Evolutionary conservation across 2,113 vertebrate genomes (phyloP).

Genomic region (Odocoileus hemionus): DNA sequence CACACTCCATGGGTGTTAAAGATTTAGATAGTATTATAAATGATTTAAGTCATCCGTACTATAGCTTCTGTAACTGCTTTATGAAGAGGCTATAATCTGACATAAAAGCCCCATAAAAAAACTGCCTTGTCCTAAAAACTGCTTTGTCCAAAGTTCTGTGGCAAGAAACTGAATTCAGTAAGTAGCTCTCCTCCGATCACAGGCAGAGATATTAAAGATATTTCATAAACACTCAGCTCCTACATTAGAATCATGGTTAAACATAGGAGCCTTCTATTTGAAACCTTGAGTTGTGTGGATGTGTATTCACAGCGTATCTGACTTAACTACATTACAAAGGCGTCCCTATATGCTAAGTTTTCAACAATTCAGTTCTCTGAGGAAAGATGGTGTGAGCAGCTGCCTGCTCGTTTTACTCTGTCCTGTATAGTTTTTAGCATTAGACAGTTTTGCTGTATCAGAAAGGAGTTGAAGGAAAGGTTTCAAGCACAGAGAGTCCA

Average conservation of each 20-base stretch:
- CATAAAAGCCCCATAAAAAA: slow-evolving; percentile 55
- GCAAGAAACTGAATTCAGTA: not conserved
- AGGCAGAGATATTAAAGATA: not conserved
- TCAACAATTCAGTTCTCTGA: slow-evolving; percentile 49
- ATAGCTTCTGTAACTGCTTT: slow-evolving; percentile 19
- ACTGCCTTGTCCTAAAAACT: slow-evolving; percentile 37
- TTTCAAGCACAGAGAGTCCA: slow-evolving; percentile 75
- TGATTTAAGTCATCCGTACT: slow-evolving; percentile 20
- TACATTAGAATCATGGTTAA: not conserved
- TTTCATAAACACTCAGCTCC: not conserved
- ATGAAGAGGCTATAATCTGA: slow-evolving; percentile 25
- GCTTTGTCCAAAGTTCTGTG: slow-evolving; percentile 45
- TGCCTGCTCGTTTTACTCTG: slow-evolving; percentile 14
- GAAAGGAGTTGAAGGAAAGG: slow-evolving; percentile 73
- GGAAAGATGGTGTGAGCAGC: slow-evolving; percentile 43
- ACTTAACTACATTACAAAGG: slow-evolving; percentile 31
- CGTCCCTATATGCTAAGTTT: slow-evolving; percentile 49
- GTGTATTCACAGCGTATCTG: not conserved
- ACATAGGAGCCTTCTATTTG: slow-evolving; percentile 27
- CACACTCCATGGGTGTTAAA: not conserved
- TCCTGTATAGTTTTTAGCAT: slow-evolving; percentile 61
- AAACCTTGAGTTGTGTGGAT: not conserved
- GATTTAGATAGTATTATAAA: not conserved
- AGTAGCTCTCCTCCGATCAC: not conserved
- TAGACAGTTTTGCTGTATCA: slow-evolving; percentile 63